phyloP scores from a whole-genome alignment of 2,113 vertebrate species.

The Lamprologus sp. region DNA sequence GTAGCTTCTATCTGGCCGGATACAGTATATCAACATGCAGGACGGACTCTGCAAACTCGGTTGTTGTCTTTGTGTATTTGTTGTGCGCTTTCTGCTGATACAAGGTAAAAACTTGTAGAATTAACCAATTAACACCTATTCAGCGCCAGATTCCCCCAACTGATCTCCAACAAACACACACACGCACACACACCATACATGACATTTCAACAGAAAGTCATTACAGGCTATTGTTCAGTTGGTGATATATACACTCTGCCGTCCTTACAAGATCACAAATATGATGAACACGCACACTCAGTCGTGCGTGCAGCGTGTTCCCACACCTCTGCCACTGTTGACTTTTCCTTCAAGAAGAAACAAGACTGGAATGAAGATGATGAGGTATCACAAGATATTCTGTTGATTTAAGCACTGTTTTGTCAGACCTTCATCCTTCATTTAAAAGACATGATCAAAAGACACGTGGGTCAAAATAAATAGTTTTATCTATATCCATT shows the following conservation, averaged over 20 bases:
- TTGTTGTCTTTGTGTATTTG: not conserved
- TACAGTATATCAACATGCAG: not conserved
- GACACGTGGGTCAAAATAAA: not conserved
- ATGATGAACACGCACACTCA: not conserved
- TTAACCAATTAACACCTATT: constrained; percentile 9
- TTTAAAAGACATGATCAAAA: not conserved
- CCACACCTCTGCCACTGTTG: constrained; percentile 28
- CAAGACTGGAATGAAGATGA: constrained; percentile 5
- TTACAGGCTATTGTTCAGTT: constrained; percentile 23
- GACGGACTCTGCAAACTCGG: not conserved
- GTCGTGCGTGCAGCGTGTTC: not conserved
- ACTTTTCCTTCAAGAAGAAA: constrained; percentile 17
- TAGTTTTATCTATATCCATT: not conserved
- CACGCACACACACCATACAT: not conserved
- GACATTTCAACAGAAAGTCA: not conserved
- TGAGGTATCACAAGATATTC: not conserved
- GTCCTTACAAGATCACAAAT: not conserved
- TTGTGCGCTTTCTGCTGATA: not conserved
- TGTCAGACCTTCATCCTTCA: not conserved
- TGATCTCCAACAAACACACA: not conserved
- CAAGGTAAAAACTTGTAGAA: not conserved
- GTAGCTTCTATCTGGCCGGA: not conserved
- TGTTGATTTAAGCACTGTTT: not conserved
- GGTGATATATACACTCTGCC: not conserved
- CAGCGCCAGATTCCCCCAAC: not conserved